Evolutionary conservation across 1,140 invertebrate species (phyloP).

Genomic region (Galleria mellonella): DNA sequence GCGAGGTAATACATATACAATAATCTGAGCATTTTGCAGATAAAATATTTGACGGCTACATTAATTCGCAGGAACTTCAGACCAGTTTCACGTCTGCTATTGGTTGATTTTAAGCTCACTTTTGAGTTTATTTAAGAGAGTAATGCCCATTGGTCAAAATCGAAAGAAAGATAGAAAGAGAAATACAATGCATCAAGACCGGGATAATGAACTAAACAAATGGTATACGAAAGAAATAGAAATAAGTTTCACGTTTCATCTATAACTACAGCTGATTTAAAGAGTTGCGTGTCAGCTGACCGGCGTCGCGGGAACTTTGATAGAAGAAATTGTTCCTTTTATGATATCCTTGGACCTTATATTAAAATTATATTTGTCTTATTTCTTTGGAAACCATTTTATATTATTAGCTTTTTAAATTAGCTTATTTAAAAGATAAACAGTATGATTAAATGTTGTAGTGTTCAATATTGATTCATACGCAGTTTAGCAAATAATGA

Average conservation of each 20-base stretch:
- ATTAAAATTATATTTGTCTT: no score
- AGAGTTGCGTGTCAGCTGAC: constrained; percentile 21
- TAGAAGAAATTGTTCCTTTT: no score
- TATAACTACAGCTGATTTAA: constrained; percentile 18
- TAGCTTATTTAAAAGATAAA: no score
- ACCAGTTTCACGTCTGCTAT: constrained; percentile 12
- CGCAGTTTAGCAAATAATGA: no score
- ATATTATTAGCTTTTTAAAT: no score
- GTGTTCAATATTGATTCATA: no score
- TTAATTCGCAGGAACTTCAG: constrained; percentile 42
- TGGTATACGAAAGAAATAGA: constrained; percentile 25
- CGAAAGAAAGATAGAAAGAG: neutral
- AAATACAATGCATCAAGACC: constrained; percentile 12
- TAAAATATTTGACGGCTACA: constrained; percentile 30
- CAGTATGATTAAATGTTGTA: no score
- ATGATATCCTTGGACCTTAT: no score
- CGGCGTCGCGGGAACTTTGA: constrained; percentile 22
- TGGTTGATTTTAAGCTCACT: constrained; percentile 18
- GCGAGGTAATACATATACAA: constrained; percentile 53
- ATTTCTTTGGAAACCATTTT: no score
- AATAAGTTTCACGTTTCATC: constrained; percentile 11
- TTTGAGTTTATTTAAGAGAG: constrained; percentile 4
- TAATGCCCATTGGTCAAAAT: constrained; percentile 16
- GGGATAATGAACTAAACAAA: constrained; percentile 34
- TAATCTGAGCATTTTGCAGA: constrained; percentile 40